These are phyloP conservation scores for Chloroceryle inda DNA, from an alignment of 2,797 vertebrate species.

Conservation along the genomic window DNA sequence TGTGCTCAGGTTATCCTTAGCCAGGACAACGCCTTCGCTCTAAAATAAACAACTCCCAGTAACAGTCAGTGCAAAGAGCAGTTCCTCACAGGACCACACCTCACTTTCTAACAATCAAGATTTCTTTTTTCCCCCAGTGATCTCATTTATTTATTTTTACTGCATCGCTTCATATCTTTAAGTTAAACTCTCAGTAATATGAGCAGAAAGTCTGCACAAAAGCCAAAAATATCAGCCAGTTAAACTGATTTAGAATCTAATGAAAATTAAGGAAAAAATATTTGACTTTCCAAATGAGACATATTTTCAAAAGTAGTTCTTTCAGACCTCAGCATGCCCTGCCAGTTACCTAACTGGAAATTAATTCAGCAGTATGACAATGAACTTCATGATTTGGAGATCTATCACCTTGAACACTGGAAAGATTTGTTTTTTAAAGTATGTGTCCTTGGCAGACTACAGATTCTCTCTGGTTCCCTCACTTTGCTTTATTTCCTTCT, in stretches of 20 bases:
- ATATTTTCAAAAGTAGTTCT: not conserved
- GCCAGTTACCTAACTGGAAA: not conserved
- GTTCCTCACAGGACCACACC: slow-evolving; percentile 45
- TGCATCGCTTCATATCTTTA: not conserved
- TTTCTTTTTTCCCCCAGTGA: not conserved
- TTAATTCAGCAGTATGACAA: not conserved
- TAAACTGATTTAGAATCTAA: not conserved
- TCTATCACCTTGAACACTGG: not conserved
- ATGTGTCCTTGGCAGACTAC: not conserved
- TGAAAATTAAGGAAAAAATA: not conserved
- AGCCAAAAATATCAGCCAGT: not conserved
- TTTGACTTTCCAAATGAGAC: not conserved
- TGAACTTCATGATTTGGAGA: not conserved
- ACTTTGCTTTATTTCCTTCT: not conserved
- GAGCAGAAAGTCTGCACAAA: not conserved
- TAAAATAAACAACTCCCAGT: slow-evolving; percentile 87
- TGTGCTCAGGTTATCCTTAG: slow-evolving; percentile 80
- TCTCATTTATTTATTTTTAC: slow-evolving; percentile 20
- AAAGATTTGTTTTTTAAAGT: not conserved
- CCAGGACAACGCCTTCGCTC: slow-evolving; percentile 78
- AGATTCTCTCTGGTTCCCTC: not conserved
- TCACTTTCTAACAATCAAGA: slow-evolving; percentile 4
- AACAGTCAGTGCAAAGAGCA: slow-evolving; percentile 86
- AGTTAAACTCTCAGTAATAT: not conserved
- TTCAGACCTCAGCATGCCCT: not conserved